Conservation (phyloP, 2,888 invertebrate genomes). For the Harpalus rufipes region DNA sequence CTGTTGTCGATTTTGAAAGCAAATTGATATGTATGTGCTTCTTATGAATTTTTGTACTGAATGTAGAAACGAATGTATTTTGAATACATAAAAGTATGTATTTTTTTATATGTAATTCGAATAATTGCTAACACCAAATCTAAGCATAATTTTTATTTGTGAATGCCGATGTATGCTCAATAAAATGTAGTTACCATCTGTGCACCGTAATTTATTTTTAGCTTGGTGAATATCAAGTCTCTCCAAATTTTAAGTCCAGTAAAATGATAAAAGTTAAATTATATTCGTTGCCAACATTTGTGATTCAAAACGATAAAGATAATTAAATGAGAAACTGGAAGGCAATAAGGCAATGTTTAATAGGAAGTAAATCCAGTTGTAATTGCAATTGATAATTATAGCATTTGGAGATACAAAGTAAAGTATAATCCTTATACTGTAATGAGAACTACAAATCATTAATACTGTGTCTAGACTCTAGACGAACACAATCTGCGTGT, state of each 20-base stretch:
- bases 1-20: no score
- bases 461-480: not conserved
- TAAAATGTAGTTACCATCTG: no score
- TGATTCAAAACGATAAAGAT: not conserved
- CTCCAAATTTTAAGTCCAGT: not conserved
- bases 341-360: not conserved
- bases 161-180: no score
- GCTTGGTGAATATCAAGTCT: no score
- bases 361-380: not conserved
- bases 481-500: not conserved
- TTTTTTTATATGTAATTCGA: no score
- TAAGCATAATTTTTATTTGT: no score
- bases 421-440: not conserved
- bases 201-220: no score
- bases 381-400: not conserved
- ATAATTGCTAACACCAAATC: no score
- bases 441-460: not conserved
- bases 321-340: not conserved
- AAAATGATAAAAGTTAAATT: constrained; percentile 4
- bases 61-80: no score
- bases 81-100: no score
- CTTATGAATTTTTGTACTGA: no score
- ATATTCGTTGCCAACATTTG: not conserved
- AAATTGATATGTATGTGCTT: no score
- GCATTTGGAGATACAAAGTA: not conserved